Conservation (phyloP, 2,888 invertebrate species). For the Volucella inflata region DNA sequence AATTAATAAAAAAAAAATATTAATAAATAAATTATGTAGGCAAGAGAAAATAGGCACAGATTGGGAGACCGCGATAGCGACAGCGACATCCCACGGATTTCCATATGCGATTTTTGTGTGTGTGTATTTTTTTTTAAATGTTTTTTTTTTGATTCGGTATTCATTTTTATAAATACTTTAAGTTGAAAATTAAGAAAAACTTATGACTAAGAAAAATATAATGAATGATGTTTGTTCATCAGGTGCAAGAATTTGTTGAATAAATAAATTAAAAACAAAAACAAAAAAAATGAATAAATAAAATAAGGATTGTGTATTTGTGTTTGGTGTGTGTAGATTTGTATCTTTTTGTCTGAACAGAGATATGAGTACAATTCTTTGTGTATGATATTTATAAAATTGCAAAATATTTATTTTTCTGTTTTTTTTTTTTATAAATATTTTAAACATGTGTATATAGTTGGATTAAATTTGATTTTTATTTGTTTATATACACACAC, state of each 20-base stretch:
- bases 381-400: conserved; percentile 23
- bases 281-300: background rate
- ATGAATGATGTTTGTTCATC: conserved; percentile 38
- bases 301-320: conserved; percentile 76
- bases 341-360: conserved; percentile 31
- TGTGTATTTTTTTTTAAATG: conserved; percentile 51
- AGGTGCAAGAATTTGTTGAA: conserved; percentile 52
- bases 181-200: conserved; percentile 65
- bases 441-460: conserved; percentile 54
- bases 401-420: background rate
- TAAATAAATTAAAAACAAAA: conserved; percentile 23
- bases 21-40: conserved; percentile 59
- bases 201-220: conserved; percentile 73
- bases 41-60: conserved; percentile 83
- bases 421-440: background rate
- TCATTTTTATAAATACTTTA: conserved; percentile 35
- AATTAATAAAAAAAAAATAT: conserved; percentile 35
- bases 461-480: conserved; percentile 34
- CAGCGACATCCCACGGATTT: conserved; percentile 84
- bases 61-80: conserved; percentile 85
- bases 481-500: conserved; percentile 63
- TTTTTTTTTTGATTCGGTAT: conserved; percentile 37
- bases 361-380: conserved; percentile 7
- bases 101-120: conserved; percentile 79
- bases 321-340: conserved; percentile 75